phyloP scores from a whole-genome alignment of 2,113 vertebrate genomes.

The Hiodon alosoides region DNA sequence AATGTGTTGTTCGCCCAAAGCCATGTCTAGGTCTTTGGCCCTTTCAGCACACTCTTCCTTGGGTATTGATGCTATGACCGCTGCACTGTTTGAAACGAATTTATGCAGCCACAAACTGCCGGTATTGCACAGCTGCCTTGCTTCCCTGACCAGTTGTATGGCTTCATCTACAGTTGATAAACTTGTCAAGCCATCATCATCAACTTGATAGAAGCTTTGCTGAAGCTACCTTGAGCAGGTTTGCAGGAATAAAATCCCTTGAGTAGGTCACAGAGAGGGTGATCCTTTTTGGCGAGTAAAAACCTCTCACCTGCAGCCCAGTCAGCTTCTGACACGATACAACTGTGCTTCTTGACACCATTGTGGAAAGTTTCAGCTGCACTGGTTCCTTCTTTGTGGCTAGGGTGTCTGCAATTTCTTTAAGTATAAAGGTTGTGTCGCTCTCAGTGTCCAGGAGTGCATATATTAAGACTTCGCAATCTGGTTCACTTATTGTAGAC shows the following conservation, averaged over 20 bases:
- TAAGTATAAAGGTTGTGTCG: background rate
- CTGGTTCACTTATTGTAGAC: slow-evolving; percentile 6
- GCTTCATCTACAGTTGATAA: slow-evolving; percentile 15
- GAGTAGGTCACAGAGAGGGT: slow-evolving; percentile 17
- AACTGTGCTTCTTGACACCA: background rate
- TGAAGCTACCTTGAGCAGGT: slow-evolving; percentile 15
- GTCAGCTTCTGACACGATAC: slow-evolving; percentile 8
- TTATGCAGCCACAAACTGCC: slow-evolving; percentile 24
- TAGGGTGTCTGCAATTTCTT: background rate
- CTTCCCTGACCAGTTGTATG: slow-evolving; percentile 17
- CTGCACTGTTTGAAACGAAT: slow-evolving; percentile 27
- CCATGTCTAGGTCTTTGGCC: slow-evolving; percentile 12
- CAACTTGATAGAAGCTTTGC: slow-evolving; percentile 12
- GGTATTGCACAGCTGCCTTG: slow-evolving; percentile 19
- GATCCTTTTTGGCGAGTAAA: slow-evolving; percentile 25
- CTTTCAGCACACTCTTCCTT: slow-evolving; percentile 27
- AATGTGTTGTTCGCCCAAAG: background rate
- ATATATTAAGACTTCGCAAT: slow-evolving; percentile 10
- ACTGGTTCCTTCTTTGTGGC: background rate
- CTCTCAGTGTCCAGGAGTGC: slow-evolving; percentile 17
- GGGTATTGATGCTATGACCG: slow-evolving; percentile 22
- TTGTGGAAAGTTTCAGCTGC: background rate
- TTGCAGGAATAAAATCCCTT: slow-evolving; percentile 31
- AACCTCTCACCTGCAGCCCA: slow-evolving; percentile 26
- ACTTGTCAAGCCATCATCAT: slow-evolving; percentile 27